phyloP scores from a whole-genome alignment of 2,113 vertebrate genomes.

The Platycercus adscitus region DNA sequence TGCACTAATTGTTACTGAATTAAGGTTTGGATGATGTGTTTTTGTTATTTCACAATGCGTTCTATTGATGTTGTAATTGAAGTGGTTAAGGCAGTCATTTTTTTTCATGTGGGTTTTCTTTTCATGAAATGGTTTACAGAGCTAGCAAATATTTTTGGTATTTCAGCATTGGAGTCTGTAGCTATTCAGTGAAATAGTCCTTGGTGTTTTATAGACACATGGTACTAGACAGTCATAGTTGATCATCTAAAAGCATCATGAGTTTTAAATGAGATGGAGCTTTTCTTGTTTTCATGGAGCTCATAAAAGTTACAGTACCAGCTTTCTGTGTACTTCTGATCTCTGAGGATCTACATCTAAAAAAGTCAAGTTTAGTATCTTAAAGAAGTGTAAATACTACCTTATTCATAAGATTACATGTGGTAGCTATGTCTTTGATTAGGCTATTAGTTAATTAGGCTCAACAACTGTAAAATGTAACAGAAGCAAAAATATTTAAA shows the following conservation, averaged over 20 bases:
- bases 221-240: not conserved
- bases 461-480: not conserved
- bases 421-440: not conserved
- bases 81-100: not conserved
- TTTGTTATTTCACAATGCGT: not conserved
- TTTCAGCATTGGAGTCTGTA: not conserved
- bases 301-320: not conserved
- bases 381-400: not conserved
- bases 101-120: accelerated
- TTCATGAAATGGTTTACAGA: not conserved
- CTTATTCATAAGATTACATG: not conserved
- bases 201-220: not conserved
- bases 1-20: not conserved
- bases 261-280: not conserved
- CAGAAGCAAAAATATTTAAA: not conserved
- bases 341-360: not conserved
- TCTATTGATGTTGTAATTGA: not conserved
- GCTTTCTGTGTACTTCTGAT: not conserved
- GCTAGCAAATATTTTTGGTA: not conserved
- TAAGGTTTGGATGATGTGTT: not conserved
- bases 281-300: not conserved
- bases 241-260: not conserved
- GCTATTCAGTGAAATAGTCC: not conserved
- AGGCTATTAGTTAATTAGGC: not conserved
- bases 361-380: not conserved